Evolutionary conservation across 2,113 vertebrate genomes (phyloP).

Genomic region (Ciconia boyciana): DNA sequence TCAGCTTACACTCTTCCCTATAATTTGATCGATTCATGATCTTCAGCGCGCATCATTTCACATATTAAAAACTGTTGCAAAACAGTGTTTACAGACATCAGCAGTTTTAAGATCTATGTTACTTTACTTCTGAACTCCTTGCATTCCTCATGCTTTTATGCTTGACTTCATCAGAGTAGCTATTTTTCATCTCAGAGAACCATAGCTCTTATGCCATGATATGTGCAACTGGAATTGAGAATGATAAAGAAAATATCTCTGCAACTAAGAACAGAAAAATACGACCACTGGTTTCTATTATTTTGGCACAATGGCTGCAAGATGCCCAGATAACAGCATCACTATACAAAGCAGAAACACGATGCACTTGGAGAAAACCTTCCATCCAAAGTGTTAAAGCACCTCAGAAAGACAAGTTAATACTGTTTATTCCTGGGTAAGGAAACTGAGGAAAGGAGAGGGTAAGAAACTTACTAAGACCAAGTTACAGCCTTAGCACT

Average conservation of each 20-base stretch:
- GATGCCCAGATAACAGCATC: conserved; percentile 13
- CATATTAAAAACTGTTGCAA: conserved; percentile 26
- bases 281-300: neutral
- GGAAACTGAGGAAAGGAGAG: neutral
- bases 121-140: neutral
- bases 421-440: neutral
- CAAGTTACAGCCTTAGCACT: neutral
- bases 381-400: neutral
- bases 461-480: neutral
- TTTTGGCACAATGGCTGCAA: neutral
- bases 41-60: conserved; percentile 4
- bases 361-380: neutral
- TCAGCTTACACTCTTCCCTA: neutral
- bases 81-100: conserved; percentile 40
- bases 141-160: conserved; percentile 9
- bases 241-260: neutral
- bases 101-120: conserved; percentile 14
- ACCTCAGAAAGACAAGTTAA: neutral
- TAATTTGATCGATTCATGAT: conserved; percentile 9
- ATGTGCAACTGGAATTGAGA: neutral
- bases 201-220: neutral
- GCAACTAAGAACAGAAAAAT: neutral
- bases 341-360: neutral
- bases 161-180: conserved; percentile 5
- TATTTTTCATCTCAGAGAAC: conserved; percentile 14